Evolutionary conservation across 2,797 vertebrate genomes (phyloP).

Genomic region (Myotis pilosus): DNA sequence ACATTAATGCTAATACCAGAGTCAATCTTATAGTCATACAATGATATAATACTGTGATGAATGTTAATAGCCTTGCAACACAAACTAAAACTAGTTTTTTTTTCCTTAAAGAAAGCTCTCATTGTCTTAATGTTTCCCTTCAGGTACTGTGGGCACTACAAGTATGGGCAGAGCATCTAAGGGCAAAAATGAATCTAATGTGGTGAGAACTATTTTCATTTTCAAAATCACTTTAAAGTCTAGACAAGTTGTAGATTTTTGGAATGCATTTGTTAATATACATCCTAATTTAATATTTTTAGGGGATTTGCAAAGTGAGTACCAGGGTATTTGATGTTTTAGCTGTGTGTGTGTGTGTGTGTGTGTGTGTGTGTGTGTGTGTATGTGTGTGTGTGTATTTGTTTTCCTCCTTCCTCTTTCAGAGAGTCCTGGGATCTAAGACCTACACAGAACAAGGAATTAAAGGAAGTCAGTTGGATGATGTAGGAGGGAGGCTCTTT

Average conservation of each 20-base stretch:
- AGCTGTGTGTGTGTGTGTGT: not conserved
- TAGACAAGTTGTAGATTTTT: slow-evolving; percentile 28
- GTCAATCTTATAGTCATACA: not conserved
- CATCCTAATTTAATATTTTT: slow-evolving; percentile 54
- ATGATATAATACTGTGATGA: not conserved
- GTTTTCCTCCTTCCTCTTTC: not conserved
- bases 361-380: too few species aligned
- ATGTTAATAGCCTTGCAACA: slow-evolving; percentile 13
- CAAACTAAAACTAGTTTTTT: not conserved
- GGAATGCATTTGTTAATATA: not conserved
- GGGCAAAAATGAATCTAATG: slow-evolving; percentile 22
- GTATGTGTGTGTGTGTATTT: not conserved
- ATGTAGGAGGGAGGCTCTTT: slow-evolving; percentile 48
- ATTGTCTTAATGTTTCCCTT: slow-evolving; percentile 54
- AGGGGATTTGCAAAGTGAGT: slow-evolving; percentile 25
- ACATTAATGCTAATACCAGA: not conserved
- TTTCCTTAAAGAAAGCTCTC: not conserved
- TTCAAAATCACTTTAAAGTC: slow-evolving; percentile 31
- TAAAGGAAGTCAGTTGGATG: slow-evolving; percentile 54
- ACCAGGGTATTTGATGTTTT: not conserved
- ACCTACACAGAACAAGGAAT: slow-evolving; percentile 25
- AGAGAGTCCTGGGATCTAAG: slow-evolving; percentile 60
- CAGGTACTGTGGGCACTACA: slow-evolving; percentile 30
- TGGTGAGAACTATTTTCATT: slow-evolving; percentile 55
- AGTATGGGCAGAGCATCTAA: not conserved